Percentiles rank a stretch among this genome's conserved stretches.
These are phyloP conservation scores for Amblyornis subalaris DNA, from an alignment of 2,113 vertebrate genomes.

Conservation along the genomic window DNA sequence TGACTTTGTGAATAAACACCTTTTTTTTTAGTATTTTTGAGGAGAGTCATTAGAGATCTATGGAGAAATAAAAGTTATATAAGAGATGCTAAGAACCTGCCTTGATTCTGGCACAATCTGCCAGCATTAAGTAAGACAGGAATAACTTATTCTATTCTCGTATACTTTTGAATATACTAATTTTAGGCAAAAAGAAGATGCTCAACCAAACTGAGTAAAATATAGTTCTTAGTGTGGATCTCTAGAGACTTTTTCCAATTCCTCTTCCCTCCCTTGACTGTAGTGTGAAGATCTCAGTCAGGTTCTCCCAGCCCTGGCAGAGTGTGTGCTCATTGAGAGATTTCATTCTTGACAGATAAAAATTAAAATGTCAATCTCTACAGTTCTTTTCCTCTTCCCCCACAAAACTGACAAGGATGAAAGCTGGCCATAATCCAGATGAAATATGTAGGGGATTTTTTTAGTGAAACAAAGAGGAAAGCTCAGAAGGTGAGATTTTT, in stretches of 20 bases:
- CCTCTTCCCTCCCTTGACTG: background rate
- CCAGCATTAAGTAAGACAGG: background rate
- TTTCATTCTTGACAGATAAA: slow-evolving; percentile 3
- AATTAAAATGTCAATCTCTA: slow-evolving; percentile 17
- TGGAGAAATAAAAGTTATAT: background rate
- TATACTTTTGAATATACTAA: background rate
- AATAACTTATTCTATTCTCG: background rate
- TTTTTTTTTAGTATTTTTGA: background rate
- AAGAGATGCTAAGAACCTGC: background rate
- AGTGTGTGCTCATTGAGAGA: background rate
- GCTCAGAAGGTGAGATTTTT: background rate
- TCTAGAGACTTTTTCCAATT: background rate
- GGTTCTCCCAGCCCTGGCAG: background rate
- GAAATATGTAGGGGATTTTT: background rate
- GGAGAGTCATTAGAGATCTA: background rate
- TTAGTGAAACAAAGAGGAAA: background rate
- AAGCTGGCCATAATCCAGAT: background rate
- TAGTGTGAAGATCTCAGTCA: background rate
- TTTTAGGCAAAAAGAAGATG: background rate
- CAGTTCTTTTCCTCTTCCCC: background rate
- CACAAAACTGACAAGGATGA: background rate
- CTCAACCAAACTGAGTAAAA: background rate
- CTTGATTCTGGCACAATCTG: background rate
- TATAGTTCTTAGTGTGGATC: background rate
- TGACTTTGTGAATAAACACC: background rate